phyloP scores from a whole-genome alignment of 1,140 invertebrate species.

The Lasioglossum albipes region DNA sequence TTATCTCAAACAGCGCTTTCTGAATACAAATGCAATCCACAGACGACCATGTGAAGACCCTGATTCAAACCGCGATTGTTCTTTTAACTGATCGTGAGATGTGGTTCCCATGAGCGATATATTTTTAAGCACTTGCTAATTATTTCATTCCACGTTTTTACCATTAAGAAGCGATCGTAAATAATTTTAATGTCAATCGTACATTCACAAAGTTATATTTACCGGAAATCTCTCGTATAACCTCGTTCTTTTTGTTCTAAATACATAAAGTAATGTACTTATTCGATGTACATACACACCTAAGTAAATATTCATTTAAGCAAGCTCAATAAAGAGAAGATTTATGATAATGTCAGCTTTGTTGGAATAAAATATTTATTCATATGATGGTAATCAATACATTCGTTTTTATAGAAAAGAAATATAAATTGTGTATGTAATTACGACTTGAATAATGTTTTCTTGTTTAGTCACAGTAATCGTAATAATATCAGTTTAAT shows the following conservation, averaged over 20 bases:
- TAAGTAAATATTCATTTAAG: not conserved
- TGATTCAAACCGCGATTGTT: constrained; percentile 5
- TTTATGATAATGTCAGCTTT: not conserved
- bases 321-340: not conserved
- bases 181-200: not conserved
- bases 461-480: too few species aligned
- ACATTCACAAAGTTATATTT: not conserved
- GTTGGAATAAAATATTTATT: not conserved
- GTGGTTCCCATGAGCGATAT: not conserved
- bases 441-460: too few species aligned
- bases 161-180: not conserved
- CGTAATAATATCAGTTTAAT: too few species aligned
- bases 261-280: too few species aligned
- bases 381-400: not conserved
- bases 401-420: not conserved
- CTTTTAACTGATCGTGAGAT: not conserved
- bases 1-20: constrained; percentile 26
- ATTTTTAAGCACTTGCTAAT: too few species aligned
- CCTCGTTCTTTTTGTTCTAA: not conserved
- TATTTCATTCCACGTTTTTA: not conserved
- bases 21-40: constrained; percentile 35
- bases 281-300: not conserved
- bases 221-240: not conserved
- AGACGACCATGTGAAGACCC: not conserved
- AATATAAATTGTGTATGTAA: not conserved